Evolutionary conservation across 2,113 vertebrate genomes (phyloP), one percentile per base, ranked within the genome.

Genomic region (Antidorcas marsupialis): DNA sequence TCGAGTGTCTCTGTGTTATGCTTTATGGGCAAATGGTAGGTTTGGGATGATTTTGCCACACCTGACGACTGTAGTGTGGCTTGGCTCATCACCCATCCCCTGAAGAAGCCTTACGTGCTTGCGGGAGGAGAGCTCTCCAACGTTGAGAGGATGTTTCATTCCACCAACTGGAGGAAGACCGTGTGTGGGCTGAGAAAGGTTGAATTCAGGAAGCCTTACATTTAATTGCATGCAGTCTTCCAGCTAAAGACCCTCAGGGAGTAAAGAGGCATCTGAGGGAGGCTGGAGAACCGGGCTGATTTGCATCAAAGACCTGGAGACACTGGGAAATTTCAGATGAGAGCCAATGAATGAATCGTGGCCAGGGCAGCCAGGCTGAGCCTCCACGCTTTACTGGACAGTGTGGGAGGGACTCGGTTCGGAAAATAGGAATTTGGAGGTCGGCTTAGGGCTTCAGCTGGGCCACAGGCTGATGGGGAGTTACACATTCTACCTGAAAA

Each of bases 1-100:
- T 90, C 95, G 67, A 81, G 43, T 98, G 91, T 86, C 43, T 96
- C 88, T 94, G 92, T 57, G 25, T 76, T 96, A 11, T 81, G 62
- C 83, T 97, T 87, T 98, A 95, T 90, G 89, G 82, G 89, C 87
- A 95, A 97, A 97, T 84, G 87, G 76, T 39, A 92, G 95, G 87
- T 83, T 98, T 96, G 97, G 92, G 89, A 87, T 85, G 88, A 97
- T 57, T 78, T 52, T 81, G 45, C 83, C 95, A 78, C 36, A 4
- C 64, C 47, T 97, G 57, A 67, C 5, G 43, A 39, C 39, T n/a
- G 16, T 21, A 6, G 45, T 71, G 17, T 52, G 86, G 59, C 79
- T 82, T 95, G 62, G 36, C 50, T 98, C 7, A 8, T 94, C 60
- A 43, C 84, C 21, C 52, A 55, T 55, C 39, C 90, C 55, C 45